Percentiles rank a stretch among this genome's conserved stretches.
These are phyloP conservation scores for Barypeithes pellucidus DNA, from an alignment of 2,888 invertebrate species.

Conservation along the genomic window DNA sequence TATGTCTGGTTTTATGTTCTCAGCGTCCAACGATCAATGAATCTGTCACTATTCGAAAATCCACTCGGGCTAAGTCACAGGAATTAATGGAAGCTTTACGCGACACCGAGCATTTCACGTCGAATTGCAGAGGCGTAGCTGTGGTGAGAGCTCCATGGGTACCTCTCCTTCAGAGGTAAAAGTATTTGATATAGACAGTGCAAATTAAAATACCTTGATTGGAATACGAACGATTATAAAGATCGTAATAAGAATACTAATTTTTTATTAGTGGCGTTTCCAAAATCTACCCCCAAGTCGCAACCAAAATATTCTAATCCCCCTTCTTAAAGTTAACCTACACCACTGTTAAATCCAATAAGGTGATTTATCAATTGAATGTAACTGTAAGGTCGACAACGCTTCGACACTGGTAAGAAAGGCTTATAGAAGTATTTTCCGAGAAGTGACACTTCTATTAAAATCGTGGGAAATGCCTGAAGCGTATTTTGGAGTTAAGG, in stretches of 20 bases:
- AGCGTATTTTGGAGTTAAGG: background rate
- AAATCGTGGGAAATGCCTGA: background rate
- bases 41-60: conserved; percentile 33
- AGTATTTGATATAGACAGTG: too few species aligned
- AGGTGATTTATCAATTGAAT: conserved; percentile 50
- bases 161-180: too few species aligned
- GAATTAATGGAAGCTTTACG: conserved; percentile 51
- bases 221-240: too few species aligned
- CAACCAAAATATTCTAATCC: too few species aligned
- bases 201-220: too few species aligned
- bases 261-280: too few species aligned
- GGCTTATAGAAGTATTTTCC: conserved; percentile 34
- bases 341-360: conserved; percentile 40
- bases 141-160: too few species aligned
- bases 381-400: conserved; percentile 35
- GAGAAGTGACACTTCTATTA: conserved; percentile 20
- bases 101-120: conserved; percentile 47
- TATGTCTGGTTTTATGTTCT: conserved; percentile 29
- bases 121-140: background rate
- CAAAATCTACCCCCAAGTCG: too few species aligned
- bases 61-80: conserved; percentile 31
- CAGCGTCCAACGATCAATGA: conserved; percentile 18
- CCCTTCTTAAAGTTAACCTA: too few species aligned
- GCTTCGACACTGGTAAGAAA: conserved; percentile 34
- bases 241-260: too few species aligned